Conservation (phyloP, 2,113 vertebrate species). For the Ranitomeya imitator region DNA sequence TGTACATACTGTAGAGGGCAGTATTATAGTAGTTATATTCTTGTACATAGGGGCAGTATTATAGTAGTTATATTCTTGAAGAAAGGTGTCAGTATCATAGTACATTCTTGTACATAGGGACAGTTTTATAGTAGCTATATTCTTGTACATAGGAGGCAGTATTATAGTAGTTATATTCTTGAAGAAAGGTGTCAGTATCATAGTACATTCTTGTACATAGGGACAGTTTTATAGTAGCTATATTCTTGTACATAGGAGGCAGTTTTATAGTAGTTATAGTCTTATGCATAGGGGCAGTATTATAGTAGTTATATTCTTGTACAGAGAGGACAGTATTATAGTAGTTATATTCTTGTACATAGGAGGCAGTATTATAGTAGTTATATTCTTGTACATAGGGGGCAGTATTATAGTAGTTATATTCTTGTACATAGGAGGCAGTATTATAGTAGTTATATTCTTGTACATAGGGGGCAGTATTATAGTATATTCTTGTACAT, state of each 20-base stretch:
- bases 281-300: neutral
- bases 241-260: neutral
- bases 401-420: too few species aligned
- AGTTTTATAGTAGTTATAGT: constrained; percentile 17
- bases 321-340: constrained; percentile 5
- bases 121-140: too few species aligned
- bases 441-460: neutral
- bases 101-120: too few species aligned
- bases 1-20: too few species aligned
- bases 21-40: too few species aligned
- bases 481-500: constrained; percentile 11
- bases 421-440: too few species aligned
- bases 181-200: too few species aligned
- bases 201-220: neutral
- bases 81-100: too few species aligned
- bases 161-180: neutral
- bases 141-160: too few species aligned
- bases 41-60: too few species aligned
- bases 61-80: too few species aligned
- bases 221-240: neutral
- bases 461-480: neutral
- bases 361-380: neutral
- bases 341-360: constrained; percentile 9
- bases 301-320: constrained; percentile 18
- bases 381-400: constrained; percentile 1